Evolutionary conservation across 2,888 invertebrate species (phyloP).

Genomic region (Spatulosminthurus flaviceps): DNA sequence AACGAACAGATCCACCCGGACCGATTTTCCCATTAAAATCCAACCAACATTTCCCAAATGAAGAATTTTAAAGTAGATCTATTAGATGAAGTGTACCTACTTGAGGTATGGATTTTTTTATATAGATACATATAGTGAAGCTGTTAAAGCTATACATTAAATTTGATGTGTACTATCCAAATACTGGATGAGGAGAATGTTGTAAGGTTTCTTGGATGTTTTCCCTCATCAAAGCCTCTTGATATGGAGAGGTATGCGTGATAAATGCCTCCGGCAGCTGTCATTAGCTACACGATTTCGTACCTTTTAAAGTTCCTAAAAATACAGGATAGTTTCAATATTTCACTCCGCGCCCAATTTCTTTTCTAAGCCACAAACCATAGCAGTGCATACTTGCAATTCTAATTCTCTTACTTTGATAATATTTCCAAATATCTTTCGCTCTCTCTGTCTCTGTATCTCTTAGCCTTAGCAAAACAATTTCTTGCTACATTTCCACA

Average conservation of each 20-base stretch:
- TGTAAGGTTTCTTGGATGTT: neutral
- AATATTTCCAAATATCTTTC: slow-evolving; percentile 16
- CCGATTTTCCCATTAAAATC: slow-evolving; percentile 8
- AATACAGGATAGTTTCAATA: slow-evolving; percentile 37
- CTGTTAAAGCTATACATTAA: too few species aligned
- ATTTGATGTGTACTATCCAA: neutral
- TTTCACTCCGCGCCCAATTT: slow-evolving; percentile 44
- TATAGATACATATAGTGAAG: too few species aligned
- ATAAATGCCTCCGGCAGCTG: slow-evolving; percentile 36
- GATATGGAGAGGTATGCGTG: slow-evolving; percentile 16
- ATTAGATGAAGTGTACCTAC: too few species aligned
- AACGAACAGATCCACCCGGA: neutral
- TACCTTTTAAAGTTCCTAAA: slow-evolving; percentile 42
- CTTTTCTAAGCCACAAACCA: slow-evolving; percentile 16
- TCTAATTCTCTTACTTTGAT: slow-evolving; percentile 18
- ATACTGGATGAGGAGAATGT: neutral
- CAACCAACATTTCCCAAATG: neutral
- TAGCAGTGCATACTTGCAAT: neutral
- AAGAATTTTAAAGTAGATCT: neutral
- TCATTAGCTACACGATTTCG: slow-evolving; percentile 42
- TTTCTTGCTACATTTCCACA: slow-evolving; percentile 13
- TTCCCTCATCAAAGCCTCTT: neutral
- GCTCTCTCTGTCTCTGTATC: too few species aligned
- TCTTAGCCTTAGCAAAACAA: neutral
- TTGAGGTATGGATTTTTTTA: too few species aligned